phyloP scores from a whole-genome alignment of 2,113 vertebrate genomes.

The Prochilodus magdalenae region DNA sequence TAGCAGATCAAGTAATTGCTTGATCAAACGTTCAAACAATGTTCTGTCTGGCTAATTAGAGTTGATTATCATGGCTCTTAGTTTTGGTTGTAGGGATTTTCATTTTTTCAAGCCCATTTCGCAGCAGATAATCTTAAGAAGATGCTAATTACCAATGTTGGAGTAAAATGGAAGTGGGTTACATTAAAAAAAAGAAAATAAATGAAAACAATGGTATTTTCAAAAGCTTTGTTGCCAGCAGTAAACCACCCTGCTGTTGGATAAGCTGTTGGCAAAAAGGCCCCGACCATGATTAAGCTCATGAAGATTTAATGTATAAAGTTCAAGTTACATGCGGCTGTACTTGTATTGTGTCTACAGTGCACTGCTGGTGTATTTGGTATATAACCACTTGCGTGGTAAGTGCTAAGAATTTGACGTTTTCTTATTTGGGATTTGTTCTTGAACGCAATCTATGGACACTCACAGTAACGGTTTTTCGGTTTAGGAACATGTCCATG shows the following conservation, averaged over 20 bases:
- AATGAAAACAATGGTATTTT: no score
- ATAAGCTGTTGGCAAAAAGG: no score
- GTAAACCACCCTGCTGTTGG: no score
- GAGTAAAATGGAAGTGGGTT: neutral
- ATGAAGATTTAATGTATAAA: neutral
- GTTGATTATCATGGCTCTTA: constrained; percentile 19
- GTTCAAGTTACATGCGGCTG: neutral
- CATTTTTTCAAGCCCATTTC: neutral
- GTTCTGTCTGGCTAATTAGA: constrained; percentile 30
- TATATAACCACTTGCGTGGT: no score
- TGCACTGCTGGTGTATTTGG: neutral
- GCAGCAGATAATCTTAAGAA: neutral
- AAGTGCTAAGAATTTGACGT: no score
- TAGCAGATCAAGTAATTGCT: constrained; percentile 36
- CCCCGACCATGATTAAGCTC: no score
- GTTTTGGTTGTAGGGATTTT: neutral
- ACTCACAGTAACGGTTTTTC: no score
- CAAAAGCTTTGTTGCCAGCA: no score
- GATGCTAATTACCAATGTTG: constrained; percentile 4
- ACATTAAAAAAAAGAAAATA: no score
- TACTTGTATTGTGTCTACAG: neutral
- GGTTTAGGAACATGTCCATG: no score
- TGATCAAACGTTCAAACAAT: constrained; percentile 26
- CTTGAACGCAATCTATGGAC: no score
- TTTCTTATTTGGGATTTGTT: no score